Percentiles rank a stretch among this genome's conserved stretches.
These are phyloP conservation scores for Tetheella fluctuosa DNA, from an alignment of 2,888 invertebrate genomes.

Conservation along the genomic window DNA sequence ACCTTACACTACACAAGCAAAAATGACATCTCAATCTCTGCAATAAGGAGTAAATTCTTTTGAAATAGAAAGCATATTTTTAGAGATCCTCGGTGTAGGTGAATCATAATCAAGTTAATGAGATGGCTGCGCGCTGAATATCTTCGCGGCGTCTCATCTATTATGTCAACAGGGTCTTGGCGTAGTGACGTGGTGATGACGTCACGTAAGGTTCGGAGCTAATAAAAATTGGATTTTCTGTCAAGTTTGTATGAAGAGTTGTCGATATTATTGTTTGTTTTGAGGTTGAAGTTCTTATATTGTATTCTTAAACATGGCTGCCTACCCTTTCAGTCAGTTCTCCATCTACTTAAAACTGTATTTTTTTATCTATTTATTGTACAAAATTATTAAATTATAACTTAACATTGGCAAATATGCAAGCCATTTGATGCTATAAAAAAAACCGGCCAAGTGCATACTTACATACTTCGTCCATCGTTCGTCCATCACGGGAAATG, in stretches of 20 bases:
- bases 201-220: slow-evolving; percentile 16
- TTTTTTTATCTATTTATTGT: no score
- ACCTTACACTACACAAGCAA: background rate
- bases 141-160: slow-evolving; percentile 42
- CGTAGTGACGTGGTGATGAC: slow-evolving; percentile 8
- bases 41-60: slow-evolving; percentile 16
- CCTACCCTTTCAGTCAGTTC: no score
- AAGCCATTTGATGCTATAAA: no score
- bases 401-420: no score
- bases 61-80: slow-evolving; percentile 20
- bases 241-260: background rate
- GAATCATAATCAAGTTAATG: slow-evolving; percentile 65
- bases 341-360: no score
- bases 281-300: no score
- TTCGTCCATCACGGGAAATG: no score
- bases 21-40: background rate
- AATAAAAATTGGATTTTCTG: slow-evolving; percentile 21
- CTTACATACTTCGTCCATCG: no score
- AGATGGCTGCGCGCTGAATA: slow-evolving; percentile 48
- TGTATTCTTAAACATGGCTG: no score
- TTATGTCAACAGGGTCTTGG: slow-evolving; percentile 39
- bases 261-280: no score
- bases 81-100: slow-evolving; percentile 39
- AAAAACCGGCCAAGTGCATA: no score
- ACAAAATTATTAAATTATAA: no score